A percentile compares a stretch with the other conserved stretches of the same genome.
Conservation (phyloP, 1,140 invertebrate genomes). For the Listronotus oregonensis region DNA sequence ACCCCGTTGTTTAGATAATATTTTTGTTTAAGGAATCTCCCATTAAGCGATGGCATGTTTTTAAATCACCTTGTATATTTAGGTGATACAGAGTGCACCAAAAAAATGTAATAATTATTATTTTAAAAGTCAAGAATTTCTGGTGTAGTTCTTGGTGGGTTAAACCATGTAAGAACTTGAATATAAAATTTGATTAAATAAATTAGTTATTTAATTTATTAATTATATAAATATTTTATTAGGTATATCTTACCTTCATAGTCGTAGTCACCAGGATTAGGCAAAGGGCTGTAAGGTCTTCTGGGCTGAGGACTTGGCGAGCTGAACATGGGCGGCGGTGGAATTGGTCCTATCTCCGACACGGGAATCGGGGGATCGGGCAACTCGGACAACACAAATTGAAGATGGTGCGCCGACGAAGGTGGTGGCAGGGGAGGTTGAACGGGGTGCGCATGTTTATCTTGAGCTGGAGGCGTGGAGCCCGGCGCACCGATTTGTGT, state of each 20-base stretch:
- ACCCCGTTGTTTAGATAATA: too few relatives aligned
- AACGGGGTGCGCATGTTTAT: slow-evolving; percentile 51
- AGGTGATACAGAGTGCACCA: too few relatives aligned
- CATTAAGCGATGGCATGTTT: too few relatives aligned
- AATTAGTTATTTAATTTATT: too few relatives aligned
- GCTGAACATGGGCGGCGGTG: slow-evolving; percentile 93
- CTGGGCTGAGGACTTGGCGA: slow-evolving; percentile 79
- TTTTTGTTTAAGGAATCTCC: too few relatives aligned
- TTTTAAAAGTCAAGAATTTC: too few relatives aligned
- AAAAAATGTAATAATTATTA: too few relatives aligned
- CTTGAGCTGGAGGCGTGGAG: slow-evolving; percentile 60
- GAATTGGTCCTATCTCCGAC: slow-evolving; percentile 92
- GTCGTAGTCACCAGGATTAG: slow-evolving; percentile 61
- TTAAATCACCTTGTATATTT: too few relatives aligned
- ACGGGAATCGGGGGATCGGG: slow-evolving; percentile 89
- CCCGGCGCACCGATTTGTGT: slow-evolving; percentile 58
- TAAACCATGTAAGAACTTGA: too few relatives aligned
- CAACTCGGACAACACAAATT: slow-evolving; percentile 78
- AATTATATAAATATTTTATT: too few relatives aligned
- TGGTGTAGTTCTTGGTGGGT: too few relatives aligned
- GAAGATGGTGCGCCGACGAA: slow-evolving; percentile 51
- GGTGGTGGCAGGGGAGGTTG: slow-evolving; percentile 40
- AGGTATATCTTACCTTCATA: slow-evolving; percentile 64
- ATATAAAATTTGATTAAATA: too few relatives aligned
- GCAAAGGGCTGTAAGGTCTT: slow-evolving; percentile 54